Evolutionary conservation across 2,888 invertebrate species (phyloP), one percentile per base, ranked within the genome.

Genomic region (Frankliniella intonsa): DNA sequence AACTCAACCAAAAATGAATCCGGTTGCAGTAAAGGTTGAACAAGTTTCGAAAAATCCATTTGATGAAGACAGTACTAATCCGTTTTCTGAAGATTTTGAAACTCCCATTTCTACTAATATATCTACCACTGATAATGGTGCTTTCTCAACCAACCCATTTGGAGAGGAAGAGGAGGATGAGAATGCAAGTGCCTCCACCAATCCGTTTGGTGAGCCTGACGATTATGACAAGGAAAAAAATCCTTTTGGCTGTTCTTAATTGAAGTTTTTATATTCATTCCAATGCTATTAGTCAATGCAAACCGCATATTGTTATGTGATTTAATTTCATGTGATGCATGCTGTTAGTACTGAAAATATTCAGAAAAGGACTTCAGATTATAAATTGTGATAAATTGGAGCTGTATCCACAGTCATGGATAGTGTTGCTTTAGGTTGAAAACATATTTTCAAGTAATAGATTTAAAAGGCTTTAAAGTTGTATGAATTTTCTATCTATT

Each of bases 221-320:
- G 92, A 94, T 86, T 94, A 94, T 86, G 94, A 95, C 88, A 92
- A 92, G 85, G 93, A 93, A 87, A 89, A 93, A 82, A 94, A 95
- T 87, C 94, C 94, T 3, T 95, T 94, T 87, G 89, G 90, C 25
- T 84, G 84, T 81, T 81, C 49, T 27, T 62, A 69, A 38, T 81
- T 76, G 25, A 25, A 76, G 22, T 10, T 25, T 22, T 3, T 25
- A 11, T 25, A 22, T 25, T n/a, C 25, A 22, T 12, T 25, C 12
- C 19, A 19, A 1, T 25, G 0, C 0, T 62, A 14, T 62, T 17
- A n/a, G n/a, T 14, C 17, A 62, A 12, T 62, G 38, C 5, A 3
- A 38, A 38, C 38, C 38, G 5, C 38, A 55, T 55, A 2, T 62
- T 62, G 55, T 14, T 1, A 62, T 62, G 62, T 62, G 62, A 62